Conservation (phyloP, 2,797 vertebrate species). For the Gymnoscopelus microlampas region DNA sequence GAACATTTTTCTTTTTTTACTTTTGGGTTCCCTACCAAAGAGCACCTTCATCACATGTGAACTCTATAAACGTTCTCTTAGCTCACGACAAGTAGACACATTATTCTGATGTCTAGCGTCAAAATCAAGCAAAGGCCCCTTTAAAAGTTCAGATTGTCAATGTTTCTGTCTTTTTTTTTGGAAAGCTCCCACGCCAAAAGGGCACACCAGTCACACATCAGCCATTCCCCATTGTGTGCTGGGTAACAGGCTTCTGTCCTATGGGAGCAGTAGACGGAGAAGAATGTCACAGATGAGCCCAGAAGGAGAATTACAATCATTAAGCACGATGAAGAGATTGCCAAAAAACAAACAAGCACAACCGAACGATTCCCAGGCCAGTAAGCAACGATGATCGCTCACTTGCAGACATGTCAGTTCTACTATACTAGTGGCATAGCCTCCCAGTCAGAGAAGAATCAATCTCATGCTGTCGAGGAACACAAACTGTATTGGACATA, state of each 20-base stretch:
- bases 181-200: not conserved
- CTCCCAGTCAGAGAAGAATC: not conserved
- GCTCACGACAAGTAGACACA: no score
- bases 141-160: not conserved
- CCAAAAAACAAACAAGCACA: not conserved
- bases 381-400: not conserved
- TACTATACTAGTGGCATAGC: not conserved
- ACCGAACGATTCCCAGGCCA: not conserved
- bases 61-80: no score
- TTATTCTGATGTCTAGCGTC: no score
- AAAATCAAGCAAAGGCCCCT: no score
- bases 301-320: conserved; percentile 3
- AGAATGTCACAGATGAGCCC: not conserved
- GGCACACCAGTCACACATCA: not conserved
- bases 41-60: not conserved
- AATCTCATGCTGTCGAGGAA: not conserved
- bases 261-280: conserved; percentile 1
- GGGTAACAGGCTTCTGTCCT: conserved; percentile 17
- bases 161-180: not conserved
- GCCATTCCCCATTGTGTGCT: conserved; percentile 10
- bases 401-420: not conserved
- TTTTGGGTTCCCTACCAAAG: not conserved
- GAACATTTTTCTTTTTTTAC: not conserved
- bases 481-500: no score
- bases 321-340: conserved; percentile 9